Conservation (phyloP, 2,888 invertebrate species). For the Morpho deidamia region DNA sequence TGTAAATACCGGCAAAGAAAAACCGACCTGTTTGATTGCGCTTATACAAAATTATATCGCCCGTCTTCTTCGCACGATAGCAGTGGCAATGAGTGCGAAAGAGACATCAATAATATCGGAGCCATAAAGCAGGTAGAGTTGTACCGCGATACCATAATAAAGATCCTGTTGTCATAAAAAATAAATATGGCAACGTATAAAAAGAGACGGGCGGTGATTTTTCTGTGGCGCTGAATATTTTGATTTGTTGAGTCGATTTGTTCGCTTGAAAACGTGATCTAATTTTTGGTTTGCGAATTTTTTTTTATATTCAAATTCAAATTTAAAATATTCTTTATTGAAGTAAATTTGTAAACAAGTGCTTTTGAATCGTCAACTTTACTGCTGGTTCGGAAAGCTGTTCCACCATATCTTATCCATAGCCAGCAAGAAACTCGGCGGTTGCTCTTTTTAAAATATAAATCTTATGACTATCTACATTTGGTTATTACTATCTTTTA, state of each 20-base stretch:
- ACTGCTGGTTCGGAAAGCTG: too few relatives aligned
- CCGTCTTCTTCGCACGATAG: conserved; percentile 1
- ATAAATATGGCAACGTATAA: conserved; percentile 22
- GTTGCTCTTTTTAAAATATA: too few relatives aligned
- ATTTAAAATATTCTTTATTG: too few relatives aligned
- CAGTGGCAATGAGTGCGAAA: conserved; percentile 3
- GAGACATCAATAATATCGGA: conserved; percentile 5
- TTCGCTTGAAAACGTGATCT: neutral
- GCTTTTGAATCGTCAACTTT: too few relatives aligned
- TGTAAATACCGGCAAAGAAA: conserved; percentile 26
- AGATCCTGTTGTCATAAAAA: conserved; percentile 32
- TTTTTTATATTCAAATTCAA: too few relatives aligned
- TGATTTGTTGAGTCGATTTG: conserved; percentile 3
- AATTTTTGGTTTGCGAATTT: neutral
- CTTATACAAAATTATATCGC: conserved; percentile 8
- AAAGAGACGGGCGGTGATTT: conserved; percentile 23
- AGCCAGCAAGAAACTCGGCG: too few relatives aligned
- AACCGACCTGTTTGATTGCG: conserved; percentile 10
- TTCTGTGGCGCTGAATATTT: conserved; percentile 7
- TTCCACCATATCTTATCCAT: too few relatives aligned
- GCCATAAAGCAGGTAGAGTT: conserved; percentile 25
- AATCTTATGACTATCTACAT: too few relatives aligned
- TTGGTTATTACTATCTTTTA: too few relatives aligned
- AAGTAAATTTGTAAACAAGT: too few relatives aligned
- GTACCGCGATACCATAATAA: conserved; percentile 32